phyloP scores from a whole-genome alignment of 2,113 vertebrate genomes.

The Patagioenas fasciata region DNA sequence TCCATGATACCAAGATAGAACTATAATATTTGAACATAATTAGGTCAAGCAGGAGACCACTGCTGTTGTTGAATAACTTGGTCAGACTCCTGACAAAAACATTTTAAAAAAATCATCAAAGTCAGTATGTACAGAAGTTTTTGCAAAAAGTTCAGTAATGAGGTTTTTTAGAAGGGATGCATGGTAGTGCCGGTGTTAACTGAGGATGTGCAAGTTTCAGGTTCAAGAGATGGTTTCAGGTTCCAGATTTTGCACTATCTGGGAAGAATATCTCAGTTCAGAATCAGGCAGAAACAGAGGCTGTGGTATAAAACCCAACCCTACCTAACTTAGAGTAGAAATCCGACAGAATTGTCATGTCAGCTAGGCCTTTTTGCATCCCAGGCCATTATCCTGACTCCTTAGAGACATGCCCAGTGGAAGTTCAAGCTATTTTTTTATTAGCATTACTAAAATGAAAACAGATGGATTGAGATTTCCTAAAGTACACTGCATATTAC shows the following conservation, averaged over 20 bases:
- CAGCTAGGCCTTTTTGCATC: neutral
- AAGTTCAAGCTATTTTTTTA: neutral
- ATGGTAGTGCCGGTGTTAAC: neutral
- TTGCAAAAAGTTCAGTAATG: neutral
- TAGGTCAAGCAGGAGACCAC: neutral
- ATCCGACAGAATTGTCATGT: neutral
- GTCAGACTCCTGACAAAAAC: neutral
- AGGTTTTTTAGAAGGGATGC: neutral
- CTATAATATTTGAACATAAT: neutral
- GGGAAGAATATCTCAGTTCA: neutral
- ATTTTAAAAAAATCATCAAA: neutral
- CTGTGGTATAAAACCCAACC: neutral
- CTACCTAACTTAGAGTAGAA: neutral
- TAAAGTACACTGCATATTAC: neutral
- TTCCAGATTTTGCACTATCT: neutral
- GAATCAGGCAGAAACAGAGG: neutral
- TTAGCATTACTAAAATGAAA: neutral
- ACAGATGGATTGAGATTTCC: neutral
- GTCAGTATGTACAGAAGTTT: neutral
- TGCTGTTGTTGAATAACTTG: neutral
- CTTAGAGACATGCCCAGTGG: neutral
- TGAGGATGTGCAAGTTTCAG: neutral
- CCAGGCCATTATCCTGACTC: neutral
- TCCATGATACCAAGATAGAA: neutral
- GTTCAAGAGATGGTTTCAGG: neutral